Base-by-base conservation (phyloP, 2,113 vertebrate species). In the Chionomys nivalis region DNA sequence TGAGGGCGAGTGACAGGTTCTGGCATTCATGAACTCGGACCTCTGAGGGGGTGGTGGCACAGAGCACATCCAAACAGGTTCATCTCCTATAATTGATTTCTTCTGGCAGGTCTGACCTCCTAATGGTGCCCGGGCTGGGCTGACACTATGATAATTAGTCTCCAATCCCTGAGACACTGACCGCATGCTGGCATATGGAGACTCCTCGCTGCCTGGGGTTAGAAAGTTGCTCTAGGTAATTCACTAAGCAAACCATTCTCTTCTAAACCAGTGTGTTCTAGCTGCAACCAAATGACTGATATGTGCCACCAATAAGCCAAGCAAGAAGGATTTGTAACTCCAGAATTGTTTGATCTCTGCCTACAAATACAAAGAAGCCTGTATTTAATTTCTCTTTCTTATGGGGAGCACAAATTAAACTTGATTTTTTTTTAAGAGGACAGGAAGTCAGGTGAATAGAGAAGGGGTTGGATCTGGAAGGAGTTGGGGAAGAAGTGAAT, bases 21-120 rank as follows among this genome's bases (percentile, higher is more conserved):
- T 96, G 97, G 92, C 92, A 95, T 87, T 95, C 49, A 7, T 68
- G 87, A 95, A 95, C 92, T 63, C 63, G 31, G 72, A 90, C 85
- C 70, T 95, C 63, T 63, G 72, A 94, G 52, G 21, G 66, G 61
- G 26, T 70, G 33, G n/a, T 2, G 0, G 63, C 87, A 89, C 2
- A 1, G 81, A 90, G 70, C 21, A 79, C 76, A 90, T 88, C 96
- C 88, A 95, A 95, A 83, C 61, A 90, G 95, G 66, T 89, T 97
- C 92, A 88, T 94, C 49, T 92, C 66, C 85, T 96, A 92, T 97
- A 96, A 98, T 96, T 97, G 95, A 97, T 98, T 96, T 98, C 95
- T 96, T 96, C 81, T 95, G 97, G 96, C 96, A 97, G 94, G 39
- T 96, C 76, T 94, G 92, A 97, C 92, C 93, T 96, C 91, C 92